A percentile compares a stretch with the other conserved stretches of the same genome.
Evolutionary conservation across 2,888 invertebrate species (phyloP).

Genomic region (Eilema caniola): DNA sequence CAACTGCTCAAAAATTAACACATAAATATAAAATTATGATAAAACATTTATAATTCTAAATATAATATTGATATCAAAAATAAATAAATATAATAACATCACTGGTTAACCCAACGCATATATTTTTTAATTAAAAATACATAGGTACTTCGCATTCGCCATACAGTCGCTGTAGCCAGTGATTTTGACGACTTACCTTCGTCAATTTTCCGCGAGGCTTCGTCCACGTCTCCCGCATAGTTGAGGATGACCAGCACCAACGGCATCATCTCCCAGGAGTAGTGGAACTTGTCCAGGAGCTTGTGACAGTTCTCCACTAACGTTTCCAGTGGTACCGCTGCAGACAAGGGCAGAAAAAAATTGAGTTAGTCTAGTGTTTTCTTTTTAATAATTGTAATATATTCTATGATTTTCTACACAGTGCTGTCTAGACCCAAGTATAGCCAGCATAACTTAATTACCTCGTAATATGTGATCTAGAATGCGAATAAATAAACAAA

Average conservation of each 20-base stretch:
- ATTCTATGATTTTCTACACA: no score
- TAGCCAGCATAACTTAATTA: no score
- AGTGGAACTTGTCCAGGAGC: slow-evolving; percentile 91
- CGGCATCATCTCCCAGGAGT: slow-evolving; percentile 94
- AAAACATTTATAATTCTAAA: not conserved
- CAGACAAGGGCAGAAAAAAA: slow-evolving; percentile 51
- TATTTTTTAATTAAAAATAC: not conserved
- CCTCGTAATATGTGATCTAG: no score
- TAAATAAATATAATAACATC: not conserved
- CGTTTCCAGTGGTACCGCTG: slow-evolving; percentile 82
- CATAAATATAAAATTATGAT: not conserved
- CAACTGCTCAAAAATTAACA: no score
- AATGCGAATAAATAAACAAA: no score
- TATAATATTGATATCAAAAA: not conserved
- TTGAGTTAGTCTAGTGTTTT: not conserved
- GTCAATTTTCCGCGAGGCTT: slow-evolving; percentile 91
- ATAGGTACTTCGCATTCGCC: not conserved
- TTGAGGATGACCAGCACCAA: slow-evolving; percentile 93
- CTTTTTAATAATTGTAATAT: no score
- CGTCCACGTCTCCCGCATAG: slow-evolving; percentile 91
- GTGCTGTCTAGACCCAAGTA: no score
- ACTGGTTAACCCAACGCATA: not conserved
- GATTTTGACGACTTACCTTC: slow-evolving; percentile 86
- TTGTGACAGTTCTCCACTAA: slow-evolving; percentile 91
- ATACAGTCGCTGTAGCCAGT: slow-evolving; percentile 32